Percentiles rank a stretch among this genome's conserved stretches.
Conservation (phyloP, 2,113 vertebrate genomes). For the Dascyllus trimaculatus region DNA sequence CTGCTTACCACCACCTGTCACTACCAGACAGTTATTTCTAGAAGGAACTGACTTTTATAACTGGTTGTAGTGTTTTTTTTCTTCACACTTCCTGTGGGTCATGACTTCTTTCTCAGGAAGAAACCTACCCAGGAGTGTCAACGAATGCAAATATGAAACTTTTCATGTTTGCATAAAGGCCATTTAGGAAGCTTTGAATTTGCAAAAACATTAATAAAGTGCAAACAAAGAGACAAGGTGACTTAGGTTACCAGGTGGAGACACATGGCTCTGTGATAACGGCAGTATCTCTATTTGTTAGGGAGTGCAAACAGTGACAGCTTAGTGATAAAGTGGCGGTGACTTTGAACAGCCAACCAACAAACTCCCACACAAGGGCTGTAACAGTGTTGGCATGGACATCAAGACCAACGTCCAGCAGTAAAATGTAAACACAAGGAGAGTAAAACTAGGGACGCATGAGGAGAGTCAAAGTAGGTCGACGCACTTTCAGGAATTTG, state of each 20-base stretch:
- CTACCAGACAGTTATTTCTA: too few relatives aligned
- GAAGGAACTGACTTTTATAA: too few relatives aligned
- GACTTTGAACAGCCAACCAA: conserved; percentile 66
- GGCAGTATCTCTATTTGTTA: conserved; percentile 71
- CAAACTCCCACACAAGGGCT: conserved; percentile 39
- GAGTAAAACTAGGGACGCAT: neutral
- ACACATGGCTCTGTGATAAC: conserved; percentile 29
- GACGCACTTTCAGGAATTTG: neutral
- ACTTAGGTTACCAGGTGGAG: conserved; percentile 33
- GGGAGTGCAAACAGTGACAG: conserved; percentile 63
- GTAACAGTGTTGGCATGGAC: conserved; percentile 19
- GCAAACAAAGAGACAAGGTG: conserved; percentile 44
- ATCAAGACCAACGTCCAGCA: conserved; percentile 27
- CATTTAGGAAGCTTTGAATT: conserved; percentile 1
- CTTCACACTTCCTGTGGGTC: too few relatives aligned
- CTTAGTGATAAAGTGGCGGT: conserved; percentile 60
- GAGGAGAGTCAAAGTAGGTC: neutral
- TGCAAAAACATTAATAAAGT: conserved; percentile 1
- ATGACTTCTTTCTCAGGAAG: neutral
- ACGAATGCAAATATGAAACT: neutral
- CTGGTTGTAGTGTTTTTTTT: too few relatives aligned
- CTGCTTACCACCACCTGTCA: too few relatives aligned
- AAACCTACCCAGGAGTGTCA: neutral
- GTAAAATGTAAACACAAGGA: conserved; percentile 24
- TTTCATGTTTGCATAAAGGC: neutral